Base-by-base conservation (phyloP, 2,888 invertebrate species). In the Hypercompe scribonia region DNA sequence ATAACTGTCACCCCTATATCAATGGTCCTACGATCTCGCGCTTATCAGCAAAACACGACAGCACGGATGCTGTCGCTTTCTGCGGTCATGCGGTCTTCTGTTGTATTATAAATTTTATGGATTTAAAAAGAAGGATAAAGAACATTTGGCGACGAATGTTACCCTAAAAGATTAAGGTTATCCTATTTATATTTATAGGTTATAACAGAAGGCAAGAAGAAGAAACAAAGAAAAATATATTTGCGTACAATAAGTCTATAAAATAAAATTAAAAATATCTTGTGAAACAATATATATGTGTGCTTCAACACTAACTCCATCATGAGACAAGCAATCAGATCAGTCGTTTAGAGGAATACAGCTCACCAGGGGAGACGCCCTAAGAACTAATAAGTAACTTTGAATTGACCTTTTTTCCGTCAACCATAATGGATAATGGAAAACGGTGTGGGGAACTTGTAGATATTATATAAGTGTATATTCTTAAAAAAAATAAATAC, bases 311-410 rank as follows among this genome's bases (percentile, higher is more conserved):
- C 31, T 21, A 21, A 28, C 31, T 5, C 31, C 18, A 63, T 64
- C 63, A 64, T 39, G 33, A 70, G 46, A 39, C 70, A 63, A 70
- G 15, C 4, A 42, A 2, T 46, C 39, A 69, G 73, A 77, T 28
- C 65, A 74, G 75, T 24, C 66, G 64, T 66, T 72, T 71, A 63
- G 46, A 66, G 46, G 54, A 36, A n/a, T 31, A 42, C 36, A 28
- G 64, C n/a, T 70, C 76, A 70, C 74, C 15, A 31, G 81, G 69
- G 84, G 70, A 36, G 28, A n/a, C 28, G 28, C 36, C 28, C 54
- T 11, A 50, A 34, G 76, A 76, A 81, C 84, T 81, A 70, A 78
- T 74, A 80, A 71, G 68, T 68, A 78, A 83, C 36, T 81, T 81
- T 18, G 72, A 66, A 77, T 72, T 72, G 50, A 75, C 72, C 73